Conservation (phyloP, 2,888 invertebrate genomes). For the Lasioglossum oenotherae region DNA sequence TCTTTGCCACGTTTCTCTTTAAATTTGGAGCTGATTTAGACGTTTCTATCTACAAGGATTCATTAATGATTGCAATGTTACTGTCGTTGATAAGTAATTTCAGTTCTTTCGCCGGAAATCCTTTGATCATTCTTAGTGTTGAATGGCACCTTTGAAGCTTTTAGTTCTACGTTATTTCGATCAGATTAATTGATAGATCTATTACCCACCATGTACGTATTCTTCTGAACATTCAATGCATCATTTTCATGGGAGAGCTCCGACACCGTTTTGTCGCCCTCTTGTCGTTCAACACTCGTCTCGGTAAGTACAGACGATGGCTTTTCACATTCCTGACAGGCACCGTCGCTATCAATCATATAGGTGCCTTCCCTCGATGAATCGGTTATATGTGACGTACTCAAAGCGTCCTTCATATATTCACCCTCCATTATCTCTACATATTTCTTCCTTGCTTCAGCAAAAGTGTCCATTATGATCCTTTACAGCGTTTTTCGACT, state of each 20-base stretch:
- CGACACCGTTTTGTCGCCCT: constrained; percentile 10
- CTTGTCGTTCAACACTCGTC: constrained; percentile 4
- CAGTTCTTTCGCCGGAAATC: too few relatives aligned
- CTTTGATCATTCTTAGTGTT: too few relatives aligned
- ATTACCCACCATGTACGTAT: neutral
- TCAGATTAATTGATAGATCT: neutral
- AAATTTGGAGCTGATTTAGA: neutral
- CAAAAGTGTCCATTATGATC: neutral
- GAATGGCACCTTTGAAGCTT: neutral
- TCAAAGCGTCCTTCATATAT: constrained; percentile 2
- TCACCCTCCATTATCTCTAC: constrained; percentile 12
- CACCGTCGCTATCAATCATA: constrained; percentile 6
- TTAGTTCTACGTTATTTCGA: neutral
- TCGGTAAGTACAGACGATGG: neutral
- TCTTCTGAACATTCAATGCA: neutral
- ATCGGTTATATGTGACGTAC: constrained; percentile 12
- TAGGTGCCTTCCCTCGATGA: constrained; percentile 2
- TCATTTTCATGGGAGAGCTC: neutral
- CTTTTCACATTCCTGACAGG: constrained; percentile 1
- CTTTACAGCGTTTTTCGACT: neutral
- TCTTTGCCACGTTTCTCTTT: neutral
- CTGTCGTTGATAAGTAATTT: too few relatives aligned
- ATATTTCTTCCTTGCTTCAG: neutral
- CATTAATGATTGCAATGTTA: too few relatives aligned
- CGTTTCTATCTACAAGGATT: too few relatives aligned